A percentile compares a stretch with the other conserved stretches of the same genome.
phyloP scores from a whole-genome alignment of 2,113 vertebrate genomes.

The Sciurus niger region DNA sequence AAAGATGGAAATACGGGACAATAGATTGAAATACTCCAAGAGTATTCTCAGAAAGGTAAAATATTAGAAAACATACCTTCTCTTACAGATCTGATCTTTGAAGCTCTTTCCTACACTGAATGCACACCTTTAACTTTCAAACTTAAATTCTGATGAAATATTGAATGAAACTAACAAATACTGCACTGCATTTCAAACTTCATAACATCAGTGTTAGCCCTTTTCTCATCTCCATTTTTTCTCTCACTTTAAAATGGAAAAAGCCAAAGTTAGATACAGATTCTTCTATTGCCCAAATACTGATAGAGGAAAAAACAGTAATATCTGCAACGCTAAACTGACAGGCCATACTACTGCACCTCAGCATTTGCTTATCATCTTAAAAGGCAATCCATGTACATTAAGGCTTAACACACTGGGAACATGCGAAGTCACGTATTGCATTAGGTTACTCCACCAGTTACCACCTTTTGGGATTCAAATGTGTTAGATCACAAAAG shows the following conservation, averaged over 20 bases:
- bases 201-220: neutral
- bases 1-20: neutral
- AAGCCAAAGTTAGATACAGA: neutral
- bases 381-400: neutral
- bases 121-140: neutral
- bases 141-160: neutral
- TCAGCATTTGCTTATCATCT: neutral
- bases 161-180: neutral
- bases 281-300: neutral
- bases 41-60: neutral
- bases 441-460: neutral
- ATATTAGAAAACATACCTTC: neutral
- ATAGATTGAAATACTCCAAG: neutral
- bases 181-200: neutral
- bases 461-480: slow-evolving; percentile 6
- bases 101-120: neutral
- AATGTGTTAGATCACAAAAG: slow-evolving; percentile 40
- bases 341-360: neutral
- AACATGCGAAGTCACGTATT: neutral
- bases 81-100: neutral
- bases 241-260: slow-evolving; percentile 52
- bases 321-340: neutral
- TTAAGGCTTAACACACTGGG: neutral
- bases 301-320: neutral
- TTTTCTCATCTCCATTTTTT: neutral